A percentile compares a stretch with the other conserved stretches of the same genome.
phyloP scores from a whole-genome alignment of 2,797 vertebrate species.

The Lepidocolaptes lacrymiger region DNA sequence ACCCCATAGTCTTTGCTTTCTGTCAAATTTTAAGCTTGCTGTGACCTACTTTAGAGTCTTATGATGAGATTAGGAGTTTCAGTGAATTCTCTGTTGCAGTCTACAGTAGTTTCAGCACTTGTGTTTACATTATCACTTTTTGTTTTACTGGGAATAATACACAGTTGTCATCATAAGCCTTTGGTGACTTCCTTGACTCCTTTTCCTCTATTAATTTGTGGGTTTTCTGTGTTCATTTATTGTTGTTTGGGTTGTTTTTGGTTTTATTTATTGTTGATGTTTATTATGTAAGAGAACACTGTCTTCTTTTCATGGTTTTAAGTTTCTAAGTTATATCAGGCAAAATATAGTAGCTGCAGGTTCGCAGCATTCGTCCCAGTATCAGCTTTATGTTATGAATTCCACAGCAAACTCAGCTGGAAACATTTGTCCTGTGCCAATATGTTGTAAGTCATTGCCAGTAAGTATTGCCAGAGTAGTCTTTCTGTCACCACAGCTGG shows the following conservation, averaged over 20 bases:
- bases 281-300: not conserved
- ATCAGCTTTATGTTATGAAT: not conserved
- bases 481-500: not conserved
- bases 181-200: not conserved
- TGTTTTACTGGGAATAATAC: constrained; percentile 53
- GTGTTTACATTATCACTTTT: not conserved
- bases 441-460: not conserved
- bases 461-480: not conserved
- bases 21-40: constrained; percentile 69
- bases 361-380: not conserved
- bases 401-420: not conserved
- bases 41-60: constrained; percentile 77
- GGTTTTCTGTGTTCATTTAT: not conserved
- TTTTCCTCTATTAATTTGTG: not conserved
- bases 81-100: constrained; percentile 4
- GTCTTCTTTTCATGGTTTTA: not conserved
- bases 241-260: not conserved
- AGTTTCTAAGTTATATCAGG: not conserved
- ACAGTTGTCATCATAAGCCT: not conserved
- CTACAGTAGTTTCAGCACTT: not conserved
- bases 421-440: not conserved
- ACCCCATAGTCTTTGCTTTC: constrained; percentile 51
- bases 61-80: constrained; percentile 60
- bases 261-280: not conserved
- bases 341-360: not conserved